These are phyloP conservation scores for Dendroctonus ponderosae DNA, from an alignment of 1,140 invertebrate species.

Conservation along the genomic window DNA sequence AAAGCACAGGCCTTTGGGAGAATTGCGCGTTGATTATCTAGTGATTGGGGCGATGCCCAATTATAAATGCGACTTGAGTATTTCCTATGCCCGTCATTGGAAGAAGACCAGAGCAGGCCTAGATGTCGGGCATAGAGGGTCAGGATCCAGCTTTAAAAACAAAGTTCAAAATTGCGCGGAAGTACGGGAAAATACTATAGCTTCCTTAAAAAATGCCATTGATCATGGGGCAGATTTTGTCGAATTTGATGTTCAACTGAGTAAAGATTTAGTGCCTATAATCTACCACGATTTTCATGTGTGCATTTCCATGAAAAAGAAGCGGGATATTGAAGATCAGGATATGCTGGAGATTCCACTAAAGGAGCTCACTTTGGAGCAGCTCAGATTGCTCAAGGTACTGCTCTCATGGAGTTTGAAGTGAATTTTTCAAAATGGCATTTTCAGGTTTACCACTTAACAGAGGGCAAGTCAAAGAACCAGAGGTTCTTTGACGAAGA, in stretches of 20 bases:
- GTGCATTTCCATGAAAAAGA: constrained; percentile 83
- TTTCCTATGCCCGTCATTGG: constrained; percentile 83
- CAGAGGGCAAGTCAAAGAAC: constrained; percentile 70
- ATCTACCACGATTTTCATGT: constrained; percentile 96
- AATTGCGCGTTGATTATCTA: constrained; percentile 62
- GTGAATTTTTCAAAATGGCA: background rate
- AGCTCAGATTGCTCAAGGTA: constrained; percentile 85
- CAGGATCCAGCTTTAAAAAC: constrained; percentile 52
- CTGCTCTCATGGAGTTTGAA: background rate
- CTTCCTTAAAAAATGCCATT: constrained; percentile 87
- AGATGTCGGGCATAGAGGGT: constrained; percentile 90
- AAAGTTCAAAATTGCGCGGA: constrained; percentile 63
- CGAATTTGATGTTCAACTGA: constrained; percentile 95
- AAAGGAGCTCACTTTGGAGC: constrained; percentile 84
- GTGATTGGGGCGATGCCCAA: constrained; percentile 72
- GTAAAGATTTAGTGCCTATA: constrained; percentile 90
- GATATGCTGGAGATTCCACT: constrained; percentile 86
- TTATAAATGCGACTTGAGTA: constrained; percentile 73
- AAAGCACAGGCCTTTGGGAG: constrained; percentile 83
- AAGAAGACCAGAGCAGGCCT: constrained; percentile 77
- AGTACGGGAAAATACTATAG: constrained; percentile 92
- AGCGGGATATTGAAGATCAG: constrained; percentile 69
- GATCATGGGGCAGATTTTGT: constrained; percentile 89
- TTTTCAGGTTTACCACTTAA: constrained; percentile 75
- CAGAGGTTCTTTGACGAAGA: constrained; percentile 78